Base-by-base conservation (phyloP, 2,113 vertebrate genomes). In the Myotis lucifugus region DNA sequence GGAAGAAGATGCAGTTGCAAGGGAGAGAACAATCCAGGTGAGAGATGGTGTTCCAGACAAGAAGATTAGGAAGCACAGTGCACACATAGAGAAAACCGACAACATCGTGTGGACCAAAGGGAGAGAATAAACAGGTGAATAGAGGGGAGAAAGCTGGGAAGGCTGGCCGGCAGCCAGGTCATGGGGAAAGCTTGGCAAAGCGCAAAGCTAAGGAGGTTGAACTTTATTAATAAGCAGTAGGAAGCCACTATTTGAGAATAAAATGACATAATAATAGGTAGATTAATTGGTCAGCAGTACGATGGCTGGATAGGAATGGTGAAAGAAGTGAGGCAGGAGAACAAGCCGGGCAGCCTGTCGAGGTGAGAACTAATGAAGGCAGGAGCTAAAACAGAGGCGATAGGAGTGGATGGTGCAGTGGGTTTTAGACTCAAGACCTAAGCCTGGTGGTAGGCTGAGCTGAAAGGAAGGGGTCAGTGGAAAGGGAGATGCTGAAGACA, bases 141-240 rank as follows among this genome's bases (percentile, higher is more conserved):
- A 56, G 13, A 78, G 42, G 8, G 66, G 17, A 54, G 17, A 25
- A 37, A 48, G 17, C 52, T 5, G 29, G 54, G 50, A 54, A 90
- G 6, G 52, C n/a, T 87, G 87, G 46, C 66, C 69, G 23, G 3
- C 42, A 84, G 40, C 72, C 91, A 91, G 19, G 27, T 66, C 15
- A 3, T 9, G 4, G 61, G 19, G 13, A 21, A 69, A 23, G 12
- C 66, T 27, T 77, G 56, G 54, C 40, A 92, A 42, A 70, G 8
- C 1, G 0, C 64, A 82, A 66, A 74, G 66, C 88, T 72, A 74
- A 93, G 66, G 37, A 90, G 32, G 78, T 85, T n/a, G 21, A 82
- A 73, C 77, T 92, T 95, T 61, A 73, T 88, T 83, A 85, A n/a
- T 37, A 94, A 94, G 91, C 64, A 78, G 27, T 59, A 40, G 81